Base-by-base conservation (phyloP, 92 coral and sea anemone species). In the Phenganax stokvisi region DNA sequence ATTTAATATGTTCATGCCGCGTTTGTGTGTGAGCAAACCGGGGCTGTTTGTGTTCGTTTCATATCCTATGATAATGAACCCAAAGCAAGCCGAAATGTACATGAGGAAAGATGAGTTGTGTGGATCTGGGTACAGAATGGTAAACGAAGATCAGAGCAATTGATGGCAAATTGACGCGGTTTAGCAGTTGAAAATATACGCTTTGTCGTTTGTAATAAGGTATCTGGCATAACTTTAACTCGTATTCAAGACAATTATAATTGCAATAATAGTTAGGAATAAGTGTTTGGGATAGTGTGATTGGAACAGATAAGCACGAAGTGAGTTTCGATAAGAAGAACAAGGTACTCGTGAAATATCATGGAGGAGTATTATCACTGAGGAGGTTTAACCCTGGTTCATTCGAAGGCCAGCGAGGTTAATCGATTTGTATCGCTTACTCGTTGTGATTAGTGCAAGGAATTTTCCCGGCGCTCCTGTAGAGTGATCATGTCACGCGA, bases 1-100 rank as follows among this genome's bases (percentile, higher is more conserved):
- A 60, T 79, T 79, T 79, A 79, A 79, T 79, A 62, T 76, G 37
- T 76, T 59, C 81, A 57, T 51, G 61, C 81, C 69, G 81, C 81
- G 81, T 30, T 59, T 57, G 64, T 62, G 12, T 60, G 16, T 54
- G 57, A 59, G 53, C 30, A 29, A 76, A 56, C 81, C 81, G 83
- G 56, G 57, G 15, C 68, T 79, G 83, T 79, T 79, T 65, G 56
- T 79, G 55, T 17, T 65, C 6, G 57, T 16, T 65, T 65, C 47
- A 79, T 65, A 47, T 56, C 53, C 73, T 30, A 54, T 62, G 52
- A 79, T 62, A 73, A 65, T 63, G 29, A 62, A 28, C 8, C 56
- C 27, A 12, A 64, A 29, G 57, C 15, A 9, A 9, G 74, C 10
- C 29, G 72, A 47, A 63, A 79, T 68, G 56, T 31, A 54, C 20